Base-by-base conservation (phyloP, 2,888 invertebrate genomes). In the Dyspetes luteomarginatus region DNA sequence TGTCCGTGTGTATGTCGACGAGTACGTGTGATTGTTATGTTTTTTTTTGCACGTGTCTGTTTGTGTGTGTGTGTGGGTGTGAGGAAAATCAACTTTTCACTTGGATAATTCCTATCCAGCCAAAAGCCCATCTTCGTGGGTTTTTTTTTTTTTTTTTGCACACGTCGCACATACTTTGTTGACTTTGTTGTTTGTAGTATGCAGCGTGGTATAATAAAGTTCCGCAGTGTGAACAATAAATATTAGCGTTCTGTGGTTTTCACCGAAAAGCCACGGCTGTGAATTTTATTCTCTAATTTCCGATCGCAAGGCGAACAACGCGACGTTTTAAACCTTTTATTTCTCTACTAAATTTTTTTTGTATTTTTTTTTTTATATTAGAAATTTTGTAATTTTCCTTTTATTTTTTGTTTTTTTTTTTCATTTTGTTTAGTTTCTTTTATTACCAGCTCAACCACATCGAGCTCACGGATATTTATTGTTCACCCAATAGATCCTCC, bases 391-490 rank as follows among this genome's bases (percentile, higher is more conserved):
- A 52, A 36, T 67, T 72, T n/a, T 24, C 24, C 67, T 82, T 71
- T 81, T 78, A 80, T 80, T 62, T 67, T 65, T 75, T 58, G 67
- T 22, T 43, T 24, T 67, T 72, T n/a, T 24, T 41, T 64, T 82
- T 71, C 79, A 77, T 81, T 80, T 62, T 68, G 30, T 24, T 15
- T 76, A 41, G 45, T 64, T 72, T 64, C 67, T 43, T 77, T 72
- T 82, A 78, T 71, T 80, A 86, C 83, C 85, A 83, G 83, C 87
- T 84, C 82, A 82, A 83, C 75, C 84, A 84, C 85, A 84, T 74
- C 73, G 83, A 85, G 41, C 67, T 65, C 78, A 82, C 84, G 84
- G 82, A 84, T 87, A 12, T 52, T 41, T 74, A 83, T 85, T 83
- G 83, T 87, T 87, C 86, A 86, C 64, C 73, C 73, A 56, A 77